A percentile compares a stretch with the other conserved stretches of the same genome.
These are phyloP conservation scores for Phasia obesa DNA, from an alignment of 2,888 invertebrate genomes.

Conservation along the genomic window DNA sequence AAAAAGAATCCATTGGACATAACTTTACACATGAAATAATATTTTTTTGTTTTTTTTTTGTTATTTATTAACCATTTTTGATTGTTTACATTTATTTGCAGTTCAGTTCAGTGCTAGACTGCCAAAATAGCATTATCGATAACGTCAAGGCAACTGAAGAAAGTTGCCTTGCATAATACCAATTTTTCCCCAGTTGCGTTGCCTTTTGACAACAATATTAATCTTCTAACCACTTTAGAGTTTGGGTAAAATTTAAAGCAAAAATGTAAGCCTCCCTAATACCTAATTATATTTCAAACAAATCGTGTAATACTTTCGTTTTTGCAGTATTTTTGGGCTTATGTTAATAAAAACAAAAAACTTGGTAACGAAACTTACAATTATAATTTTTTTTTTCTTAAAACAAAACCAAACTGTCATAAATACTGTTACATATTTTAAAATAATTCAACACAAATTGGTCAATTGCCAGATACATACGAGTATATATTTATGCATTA, in stretches of 20 bases:
- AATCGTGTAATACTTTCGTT: slow-evolving; percentile 60
- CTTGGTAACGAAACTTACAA: slow-evolving; percentile 54
- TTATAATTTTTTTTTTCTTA: slow-evolving; percentile 18
- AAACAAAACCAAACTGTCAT: slow-evolving; percentile 61
- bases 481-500: not conserved
- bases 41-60: too few species aligned
- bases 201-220: too few species aligned
- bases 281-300: slow-evolving; percentile 34
- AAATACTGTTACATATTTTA: slow-evolving; percentile 64
- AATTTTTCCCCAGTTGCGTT: too few species aligned
- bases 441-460: slow-evolving; percentile 64
- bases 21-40: too few species aligned
- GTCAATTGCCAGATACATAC: slow-evolving; percentile 63
- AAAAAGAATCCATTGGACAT: too few species aligned
- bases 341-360: slow-evolving; percentile 49
- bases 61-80: too few species aligned
- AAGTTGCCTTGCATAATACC: too few species aligned
- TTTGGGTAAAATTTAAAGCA: not conserved
- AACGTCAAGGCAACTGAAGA: too few species aligned
- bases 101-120: too few species aligned
- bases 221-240: not conserved
- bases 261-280: slow-evolving; percentile 16
- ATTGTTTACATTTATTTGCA: too few species aligned
- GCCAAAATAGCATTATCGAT: too few species aligned
- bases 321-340: slow-evolving; percentile 40